Evolutionary conservation across 2,113 vertebrate species (phyloP), one percentile per base, ranked within the genome.

Genomic region (Campylomormyrus numenius): DNA sequence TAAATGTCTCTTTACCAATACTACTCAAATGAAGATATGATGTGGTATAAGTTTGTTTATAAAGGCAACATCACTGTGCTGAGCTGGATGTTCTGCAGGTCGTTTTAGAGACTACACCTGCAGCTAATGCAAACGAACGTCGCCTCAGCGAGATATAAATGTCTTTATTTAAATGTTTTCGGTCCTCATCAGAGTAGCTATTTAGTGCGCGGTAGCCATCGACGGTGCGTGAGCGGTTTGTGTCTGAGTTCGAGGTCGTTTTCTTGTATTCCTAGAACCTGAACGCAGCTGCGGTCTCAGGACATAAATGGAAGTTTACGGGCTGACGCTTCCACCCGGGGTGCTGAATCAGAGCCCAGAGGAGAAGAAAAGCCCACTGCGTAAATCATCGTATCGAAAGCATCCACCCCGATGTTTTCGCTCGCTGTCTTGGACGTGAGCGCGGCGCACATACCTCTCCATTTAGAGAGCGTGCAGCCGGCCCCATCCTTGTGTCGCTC

Each of bases 391-490:
- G 91, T 89, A 92, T 49, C 91, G 92, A 95, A 95, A 94, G 94
- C 93, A 94, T 93, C 92, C 93, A 91, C 89, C 70, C 80, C 45
- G 91, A 94, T 94, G 94, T 94, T 95, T 42, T 94, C 93, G 90
- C 92, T 94, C 92, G 92, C 92, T 48, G 90, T 92, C 90, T 91
- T 90, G 91, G 95, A 94, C 92, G 92, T 95, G 94, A 93, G 92
- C 93, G 92, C 92, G 92, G 94, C 92, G 91, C 91, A 92, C 93
- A 98, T 97, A 96, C 97, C 97, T 96, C 96, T 97, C 97, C 97
- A 96, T 98, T 96, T 98, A 96, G 91, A 95, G 95, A 89, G 94
- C 95, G 96, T 95, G 91, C 94, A 93, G 95, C 91, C 94, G 42
- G 92, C 88, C 90, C 90, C 84, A 91, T 88, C 62, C 31, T 15